Evolutionary conservation across 2,888 invertebrate species (phyloP).

Genomic region (Xestia c-nigrum): DNA sequence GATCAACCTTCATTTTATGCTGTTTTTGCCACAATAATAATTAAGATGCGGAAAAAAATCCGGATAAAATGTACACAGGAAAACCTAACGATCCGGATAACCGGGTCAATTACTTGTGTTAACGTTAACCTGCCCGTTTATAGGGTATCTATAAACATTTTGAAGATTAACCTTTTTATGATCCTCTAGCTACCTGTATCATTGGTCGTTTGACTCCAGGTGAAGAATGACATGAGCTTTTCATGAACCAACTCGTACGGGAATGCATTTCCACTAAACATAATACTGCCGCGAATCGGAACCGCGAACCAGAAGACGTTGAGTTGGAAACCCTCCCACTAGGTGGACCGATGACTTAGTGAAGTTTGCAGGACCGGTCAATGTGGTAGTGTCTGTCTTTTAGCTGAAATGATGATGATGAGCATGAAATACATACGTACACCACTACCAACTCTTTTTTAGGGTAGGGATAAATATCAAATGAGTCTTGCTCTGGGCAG

Average conservation of each 20-base stretch:
- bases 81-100: slow-evolving; percentile 60
- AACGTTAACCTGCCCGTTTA: slow-evolving; percentile 53
- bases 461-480: too few species aligned
- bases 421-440: too few species aligned
- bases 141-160: slow-evolving; percentile 53
- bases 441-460: too few species aligned
- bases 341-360: too few species aligned
- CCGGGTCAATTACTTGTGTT: slow-evolving; percentile 62
- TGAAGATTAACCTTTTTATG: slow-evolving; percentile 37
- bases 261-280: not conserved
- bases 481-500: too few species aligned
- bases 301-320: too few species aligned
- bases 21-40: slow-evolving; percentile 38
- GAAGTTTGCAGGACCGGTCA: too few species aligned
- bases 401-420: too few species aligned
- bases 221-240: not conserved
- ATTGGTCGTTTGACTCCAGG: slow-evolving; percentile 1
- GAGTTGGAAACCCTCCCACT: too few species aligned
- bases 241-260: not conserved
- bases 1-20: not conserved
- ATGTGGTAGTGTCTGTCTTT: too few species aligned
- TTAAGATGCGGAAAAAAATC: slow-evolving; percentile 48
- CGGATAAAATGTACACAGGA: slow-evolving; percentile 35
- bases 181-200: slow-evolving; percentile 26
- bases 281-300: not conserved